A percentile compares a stretch with the other conserved stretches of the same genome.
phyloP scores from a whole-genome alignment of 2,888 invertebrate species.

The Cosmia pyralina region DNA sequence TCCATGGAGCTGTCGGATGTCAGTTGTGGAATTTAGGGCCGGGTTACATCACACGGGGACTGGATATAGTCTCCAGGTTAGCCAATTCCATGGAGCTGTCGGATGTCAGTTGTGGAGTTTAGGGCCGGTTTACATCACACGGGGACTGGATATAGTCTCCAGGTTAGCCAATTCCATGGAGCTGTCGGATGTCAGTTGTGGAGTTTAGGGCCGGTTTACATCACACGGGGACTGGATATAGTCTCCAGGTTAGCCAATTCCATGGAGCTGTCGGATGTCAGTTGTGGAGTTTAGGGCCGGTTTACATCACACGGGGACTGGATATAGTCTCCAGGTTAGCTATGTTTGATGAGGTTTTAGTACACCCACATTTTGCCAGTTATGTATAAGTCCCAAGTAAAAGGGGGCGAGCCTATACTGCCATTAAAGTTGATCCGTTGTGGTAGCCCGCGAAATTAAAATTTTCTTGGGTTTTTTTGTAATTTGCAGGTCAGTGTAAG shows the following conservation, averaged over 20 bases:
- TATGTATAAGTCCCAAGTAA: too few relatives aligned
- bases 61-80: too few relatives aligned
- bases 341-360: not conserved
- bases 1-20: constrained; percentile 56
- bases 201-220: constrained; percentile 24
- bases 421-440: too few relatives aligned
- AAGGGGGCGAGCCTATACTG: too few relatives aligned
- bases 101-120: constrained; percentile 30
- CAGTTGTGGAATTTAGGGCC: constrained; percentile 19
- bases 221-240: not conserved
- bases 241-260: constrained; percentile 28
- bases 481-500: too few relatives aligned
- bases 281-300: constrained; percentile 15
- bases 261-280: constrained; percentile 53
- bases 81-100: constrained; percentile 57
- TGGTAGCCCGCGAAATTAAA: too few relatives aligned
- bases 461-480: too few relatives aligned
- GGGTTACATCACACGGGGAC: constrained; percentile 13
- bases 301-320: constrained; percentile 10
- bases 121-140: constrained; percentile 18
- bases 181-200: constrained; percentile 48
- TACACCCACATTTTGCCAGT: too few relatives aligned
- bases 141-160: not conserved
- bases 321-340: too few relatives aligned
- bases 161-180: constrained; percentile 45